Base-by-base conservation (phyloP, 30 jellyfish, hydroid and myxozoan species). In the Aurelia sp. region DNA sequence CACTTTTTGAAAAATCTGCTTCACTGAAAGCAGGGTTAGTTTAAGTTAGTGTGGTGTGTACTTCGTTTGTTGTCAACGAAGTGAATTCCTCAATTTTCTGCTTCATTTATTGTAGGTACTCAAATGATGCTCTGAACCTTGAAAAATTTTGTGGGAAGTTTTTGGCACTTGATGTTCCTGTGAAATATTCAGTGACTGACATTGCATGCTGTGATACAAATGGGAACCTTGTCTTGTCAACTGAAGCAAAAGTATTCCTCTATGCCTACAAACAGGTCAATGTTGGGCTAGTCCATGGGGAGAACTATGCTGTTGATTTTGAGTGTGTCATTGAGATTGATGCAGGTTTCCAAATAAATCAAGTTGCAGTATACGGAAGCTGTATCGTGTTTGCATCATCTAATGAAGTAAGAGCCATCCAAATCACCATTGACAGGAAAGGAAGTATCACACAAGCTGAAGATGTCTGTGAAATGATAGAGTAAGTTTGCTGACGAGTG, bases 361-460 rank as follows among this genome's bases (percentile, higher is more conserved):
- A 65, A 22, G 91, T 95, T 84, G 77, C 94, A 9, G 33, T 95
- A 53, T 80, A 40, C 17, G 89, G 74, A 52, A 55, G 57, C 72
- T 68, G 85, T 66, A 47, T 95, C 18, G 96, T 89, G 18, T 70
- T 95, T 80, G 96, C 97, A 6, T 95, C 97, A 9, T 31, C 63
- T 16, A 72, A 72, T 86, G 99, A 95, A 87, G 52, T 95, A 11
- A 61, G 96, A 38, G 97, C 75, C 18, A 61, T 95, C 47, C 92
- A 95, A 53, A 79, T 95, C 61, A 67, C 31, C 50, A 30, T 79
- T 10, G 89, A 78, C 33, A 59, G 69, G 61, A 90, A 81, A 35
- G 97, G 66, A 21, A 84, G 76, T n/a, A 67, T 95, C 20, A 72
- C 80, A 15, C 96, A 89, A 70, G 99, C 95, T 27, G 99, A 95